These are phyloP conservation scores for Cyphomyrus discorhynchus DNA, from an alignment of 2,113 vertebrate species.

Conservation along the genomic window DNA sequence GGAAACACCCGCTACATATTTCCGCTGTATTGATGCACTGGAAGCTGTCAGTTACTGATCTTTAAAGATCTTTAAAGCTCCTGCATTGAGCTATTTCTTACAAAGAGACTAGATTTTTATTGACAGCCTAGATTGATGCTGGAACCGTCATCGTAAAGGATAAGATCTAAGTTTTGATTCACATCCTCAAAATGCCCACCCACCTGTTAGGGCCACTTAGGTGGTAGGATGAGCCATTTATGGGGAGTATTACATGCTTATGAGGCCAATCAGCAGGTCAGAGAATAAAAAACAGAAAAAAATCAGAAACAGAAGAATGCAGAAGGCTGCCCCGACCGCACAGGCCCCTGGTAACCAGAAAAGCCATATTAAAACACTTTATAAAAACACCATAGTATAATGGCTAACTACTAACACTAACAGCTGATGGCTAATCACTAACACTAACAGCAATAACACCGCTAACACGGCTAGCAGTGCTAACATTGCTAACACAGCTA, in stretches of 20 bases:
- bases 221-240: background rate
- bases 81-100: background rate
- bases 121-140: background rate
- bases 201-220: background rate
- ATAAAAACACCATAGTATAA: background rate
- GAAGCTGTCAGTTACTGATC: background rate
- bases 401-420: background rate
- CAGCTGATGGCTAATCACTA: too few species aligned
- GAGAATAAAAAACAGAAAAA: background rate
- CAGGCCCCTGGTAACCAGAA: background rate
- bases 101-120: background rate
- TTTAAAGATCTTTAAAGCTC: background rate
- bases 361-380: background rate
- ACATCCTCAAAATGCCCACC: background rate
- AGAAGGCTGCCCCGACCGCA: background rate
- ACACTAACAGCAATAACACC: background rate
- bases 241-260: background rate
- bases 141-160: background rate
- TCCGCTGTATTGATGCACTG: background rate
- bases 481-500: background rate
- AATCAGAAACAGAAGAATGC: background rate
- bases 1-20: background rate
- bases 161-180: background rate
- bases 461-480: background rate
- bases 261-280: background rate